phyloP scores from a whole-genome alignment of 2,888 invertebrate genomes.

The Trisateles emortualis region DNA sequence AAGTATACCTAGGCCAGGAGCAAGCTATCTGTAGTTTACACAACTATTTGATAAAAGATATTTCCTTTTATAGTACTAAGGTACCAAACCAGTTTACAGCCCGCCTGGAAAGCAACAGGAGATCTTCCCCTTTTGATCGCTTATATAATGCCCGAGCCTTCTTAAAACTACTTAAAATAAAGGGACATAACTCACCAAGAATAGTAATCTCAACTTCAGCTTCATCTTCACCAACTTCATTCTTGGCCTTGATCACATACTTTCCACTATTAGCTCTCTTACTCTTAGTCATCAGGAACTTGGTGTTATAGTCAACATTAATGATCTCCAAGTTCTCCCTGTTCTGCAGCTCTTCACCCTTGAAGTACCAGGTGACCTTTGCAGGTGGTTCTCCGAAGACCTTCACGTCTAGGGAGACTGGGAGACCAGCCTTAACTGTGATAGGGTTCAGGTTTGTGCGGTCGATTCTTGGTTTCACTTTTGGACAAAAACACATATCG shows the following conservation, averaged over 20 bases:
- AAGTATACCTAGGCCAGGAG: too few relatives aligned
- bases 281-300: constrained; percentile 94
- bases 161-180: constrained; percentile 11
- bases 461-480: constrained; percentile 98
- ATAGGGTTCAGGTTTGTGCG: constrained; percentile 95
- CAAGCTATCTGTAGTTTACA: too few relatives aligned
- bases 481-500: constrained; percentile 1
- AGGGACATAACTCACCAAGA: constrained; percentile 86
- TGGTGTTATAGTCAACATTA: constrained; percentile 96
- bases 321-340: constrained; percentile 91
- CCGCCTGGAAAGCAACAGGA: too few relatives aligned
- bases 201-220: constrained; percentile 96
- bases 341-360: constrained; percentile 88
- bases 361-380: constrained; percentile 95
- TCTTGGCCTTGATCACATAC: constrained; percentile 96
- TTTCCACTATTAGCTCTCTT: constrained; percentile 94
- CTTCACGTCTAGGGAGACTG: constrained; percentile 94
- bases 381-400: constrained; percentile 98
- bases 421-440: constrained; percentile 95
- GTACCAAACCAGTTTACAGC: too few relatives aligned
- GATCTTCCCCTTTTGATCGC: too few relatives aligned
- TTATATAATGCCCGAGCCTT: neutral
- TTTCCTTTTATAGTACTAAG: too few relatives aligned
- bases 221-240: constrained; percentile 96
- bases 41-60: too few relatives aligned